Evolutionary conservation across 2,797 vertebrate species (phyloP).

Genomic region (Cottoperca gobio): DNA sequence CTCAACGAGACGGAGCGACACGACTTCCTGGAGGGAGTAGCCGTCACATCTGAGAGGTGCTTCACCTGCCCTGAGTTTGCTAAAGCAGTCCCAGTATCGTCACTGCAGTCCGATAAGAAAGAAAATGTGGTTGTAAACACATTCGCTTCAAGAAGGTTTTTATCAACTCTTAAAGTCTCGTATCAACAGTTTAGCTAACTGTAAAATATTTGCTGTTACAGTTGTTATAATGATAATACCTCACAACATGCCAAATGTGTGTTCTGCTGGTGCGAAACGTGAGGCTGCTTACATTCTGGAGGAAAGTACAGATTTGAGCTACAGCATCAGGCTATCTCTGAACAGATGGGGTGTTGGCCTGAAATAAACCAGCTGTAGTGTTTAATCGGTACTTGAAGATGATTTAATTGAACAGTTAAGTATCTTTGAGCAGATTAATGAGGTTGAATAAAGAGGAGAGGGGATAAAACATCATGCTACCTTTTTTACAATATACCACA

Average conservation of each 20-base stretch:
- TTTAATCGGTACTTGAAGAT: constrained; percentile 62
- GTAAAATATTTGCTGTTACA: background rate
- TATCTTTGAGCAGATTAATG: constrained; percentile 47
- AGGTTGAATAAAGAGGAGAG: constrained; percentile 27
- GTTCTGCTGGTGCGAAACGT: background rate
- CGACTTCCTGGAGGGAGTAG: constrained; percentile 92
- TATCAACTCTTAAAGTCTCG: background rate
- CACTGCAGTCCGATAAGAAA: constrained; percentile 4
- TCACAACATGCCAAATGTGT: constrained; percentile 8
- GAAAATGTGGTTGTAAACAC: constrained; percentile 14
- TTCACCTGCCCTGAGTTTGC: constrained; percentile 17
- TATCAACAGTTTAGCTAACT: background rate
- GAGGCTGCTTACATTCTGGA: constrained; percentile 41
- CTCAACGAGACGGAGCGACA: constrained; percentile 91
- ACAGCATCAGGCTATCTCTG: constrained; percentile 60
- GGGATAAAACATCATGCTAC: background rate
- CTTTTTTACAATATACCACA: background rate
- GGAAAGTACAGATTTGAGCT: constrained; percentile 63
- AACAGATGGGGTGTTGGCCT: constrained; percentile 69
- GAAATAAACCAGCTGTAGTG: constrained; percentile 65
- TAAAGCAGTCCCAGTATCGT: constrained; percentile 5
- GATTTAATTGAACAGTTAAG: constrained; percentile 66
- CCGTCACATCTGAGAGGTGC: constrained; percentile 92
- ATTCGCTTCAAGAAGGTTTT: constrained; percentile 9
- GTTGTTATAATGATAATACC: background rate